These are phyloP conservation scores for Cryptoprocta ferox DNA, from an alignment of 2,797 vertebrate genomes.

Conservation along the genomic window DNA sequence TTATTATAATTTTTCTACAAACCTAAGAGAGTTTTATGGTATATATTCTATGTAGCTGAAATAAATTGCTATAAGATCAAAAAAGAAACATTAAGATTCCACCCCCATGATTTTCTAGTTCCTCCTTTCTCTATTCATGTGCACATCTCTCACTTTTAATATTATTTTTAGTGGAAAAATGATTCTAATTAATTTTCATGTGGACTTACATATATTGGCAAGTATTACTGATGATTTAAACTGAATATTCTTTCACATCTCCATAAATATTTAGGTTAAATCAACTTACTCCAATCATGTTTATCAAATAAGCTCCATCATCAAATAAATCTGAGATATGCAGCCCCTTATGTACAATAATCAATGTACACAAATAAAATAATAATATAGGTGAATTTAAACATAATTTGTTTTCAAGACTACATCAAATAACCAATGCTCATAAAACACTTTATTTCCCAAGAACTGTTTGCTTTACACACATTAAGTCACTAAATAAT, in stretches of 20 bases:
- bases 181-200: background rate
- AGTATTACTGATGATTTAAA: background rate
- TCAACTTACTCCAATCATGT: background rate
- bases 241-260: background rate
- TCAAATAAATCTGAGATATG: background rate
- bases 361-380: background rate
- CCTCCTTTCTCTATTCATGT: background rate
- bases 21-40: background rate
- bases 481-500: background rate
- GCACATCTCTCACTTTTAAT: background rate
- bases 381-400: background rate
- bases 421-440: background rate
- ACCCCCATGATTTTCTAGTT: background rate
- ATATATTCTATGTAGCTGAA: background rate
- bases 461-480: background rate
- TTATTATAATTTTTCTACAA: background rate
- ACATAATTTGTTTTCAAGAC: background rate
- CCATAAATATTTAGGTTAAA: background rate
- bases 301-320: background rate
- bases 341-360: background rate
- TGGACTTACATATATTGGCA: constrained; percentile 10
- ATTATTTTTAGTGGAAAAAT: constrained; percentile 7
- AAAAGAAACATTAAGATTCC: background rate
- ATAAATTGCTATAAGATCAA: background rate
- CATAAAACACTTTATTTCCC: background rate